Conservation (phyloP, 2,888 invertebrate species). For the Branchipolynoe longqiensis region DNA sequence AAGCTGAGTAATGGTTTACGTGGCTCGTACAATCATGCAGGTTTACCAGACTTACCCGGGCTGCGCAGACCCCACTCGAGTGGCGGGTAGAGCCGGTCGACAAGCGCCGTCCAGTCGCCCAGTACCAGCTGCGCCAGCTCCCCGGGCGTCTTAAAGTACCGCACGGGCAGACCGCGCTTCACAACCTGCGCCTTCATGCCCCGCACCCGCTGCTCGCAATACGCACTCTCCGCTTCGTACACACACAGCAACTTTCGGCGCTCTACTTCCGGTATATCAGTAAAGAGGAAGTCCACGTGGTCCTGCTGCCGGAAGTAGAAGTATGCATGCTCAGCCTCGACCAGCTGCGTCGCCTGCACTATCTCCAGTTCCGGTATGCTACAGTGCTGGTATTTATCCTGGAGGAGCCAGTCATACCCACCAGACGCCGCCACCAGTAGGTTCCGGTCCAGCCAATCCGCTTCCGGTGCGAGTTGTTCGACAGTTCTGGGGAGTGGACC, state of each 20-base stretch:
- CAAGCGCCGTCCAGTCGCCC: conserved; percentile 76
- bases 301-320: conserved; percentile 80
- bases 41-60: conserved; percentile 51
- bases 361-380: conserved; percentile 80
- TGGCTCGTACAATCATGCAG: too few relatives aligned
- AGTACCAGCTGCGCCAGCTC: conserved; percentile 76
- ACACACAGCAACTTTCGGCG: conserved; percentile 63
- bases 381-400: conserved; percentile 74
- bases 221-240: conserved; percentile 72
- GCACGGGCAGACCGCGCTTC: conserved; percentile 78
- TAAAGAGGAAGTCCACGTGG: conserved; percentile 63
- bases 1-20: too few relatives aligned
- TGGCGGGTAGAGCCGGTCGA: conserved; percentile 77
- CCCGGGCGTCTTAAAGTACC: conserved; percentile 77
- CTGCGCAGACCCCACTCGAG: conserved; percentile 68
- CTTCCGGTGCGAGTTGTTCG: conserved; percentile 66
- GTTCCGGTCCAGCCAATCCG: conserved; percentile 76
- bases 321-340: conserved; percentile 70
- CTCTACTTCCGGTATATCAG: conserved; percentile 61
- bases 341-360: conserved; percentile 71
- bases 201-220: conserved; percentile 70
- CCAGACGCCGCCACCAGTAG: conserved; percentile 73
- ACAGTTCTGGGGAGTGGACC: conserved; percentile 67
- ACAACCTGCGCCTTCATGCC: conserved; percentile 79
- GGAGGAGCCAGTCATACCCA: conserved; percentile 78